These are phyloP conservation scores for Dendrocincla tyrannina DNA, from an alignment of 2,797 vertebrate species.

Conservation along the genomic window DNA sequence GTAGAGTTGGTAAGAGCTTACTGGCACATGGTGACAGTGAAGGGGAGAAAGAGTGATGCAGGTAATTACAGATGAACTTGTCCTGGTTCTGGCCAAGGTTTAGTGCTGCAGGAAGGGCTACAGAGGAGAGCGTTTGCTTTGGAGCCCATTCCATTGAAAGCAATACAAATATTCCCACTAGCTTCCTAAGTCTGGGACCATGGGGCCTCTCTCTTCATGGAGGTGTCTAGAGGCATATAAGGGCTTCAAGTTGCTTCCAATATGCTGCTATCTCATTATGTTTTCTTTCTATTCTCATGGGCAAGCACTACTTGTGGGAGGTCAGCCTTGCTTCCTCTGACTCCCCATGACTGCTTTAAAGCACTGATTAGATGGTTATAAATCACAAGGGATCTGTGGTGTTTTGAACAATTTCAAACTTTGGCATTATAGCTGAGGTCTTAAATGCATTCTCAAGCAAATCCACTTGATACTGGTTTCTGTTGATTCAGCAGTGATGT, in stretches of 20 bases:
- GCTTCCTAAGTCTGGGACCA: neutral
- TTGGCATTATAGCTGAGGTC: neutral
- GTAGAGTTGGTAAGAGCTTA: neutral
- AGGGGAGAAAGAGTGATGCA: neutral
- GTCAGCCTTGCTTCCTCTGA: neutral
- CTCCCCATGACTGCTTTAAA: neutral
- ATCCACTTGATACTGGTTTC: neutral
- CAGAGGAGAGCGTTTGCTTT: fast-evolving
- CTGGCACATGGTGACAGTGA: neutral
- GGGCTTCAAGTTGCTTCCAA: neutral
- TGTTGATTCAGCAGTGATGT: slow-evolving; percentile 51
- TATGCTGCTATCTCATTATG: neutral
- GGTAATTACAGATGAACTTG: neutral
- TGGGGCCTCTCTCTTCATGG: neutral
- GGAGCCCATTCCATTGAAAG: neutral
- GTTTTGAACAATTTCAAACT: neutral
- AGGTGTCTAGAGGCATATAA: neutral
- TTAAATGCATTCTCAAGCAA: slow-evolving; percentile 2
- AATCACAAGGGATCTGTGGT: neutral
- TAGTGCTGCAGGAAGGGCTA: neutral
- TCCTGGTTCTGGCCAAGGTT: neutral
- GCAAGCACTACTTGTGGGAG: neutral
- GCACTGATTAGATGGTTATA: neutral
- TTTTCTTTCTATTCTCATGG: neutral
- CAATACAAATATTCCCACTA: neutral